Evolutionary conservation across 1,140 invertebrate species (phyloP).

Genomic region (Drosophila pseudoobscura): DNA sequence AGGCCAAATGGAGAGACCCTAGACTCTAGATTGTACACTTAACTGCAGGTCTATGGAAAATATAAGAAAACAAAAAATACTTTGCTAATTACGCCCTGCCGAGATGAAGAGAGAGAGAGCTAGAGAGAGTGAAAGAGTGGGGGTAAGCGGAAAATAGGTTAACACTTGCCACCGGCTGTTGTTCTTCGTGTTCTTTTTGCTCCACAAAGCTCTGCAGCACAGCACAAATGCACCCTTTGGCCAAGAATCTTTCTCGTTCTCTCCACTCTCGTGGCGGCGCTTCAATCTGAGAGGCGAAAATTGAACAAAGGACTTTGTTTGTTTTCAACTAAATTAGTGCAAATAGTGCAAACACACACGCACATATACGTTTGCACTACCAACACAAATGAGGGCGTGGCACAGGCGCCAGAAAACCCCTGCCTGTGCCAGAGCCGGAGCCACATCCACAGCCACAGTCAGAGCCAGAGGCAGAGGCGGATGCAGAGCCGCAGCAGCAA

Average conservation of each 20-base stretch:
- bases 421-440: constrained; percentile 31
- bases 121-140: constrained; percentile 11
- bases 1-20: constrained; percentile 1
- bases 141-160: constrained; percentile 59
- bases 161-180: constrained; percentile 62
- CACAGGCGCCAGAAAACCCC: constrained; percentile 33
- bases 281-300: constrained; percentile 75
- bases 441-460: constrained; percentile 4
- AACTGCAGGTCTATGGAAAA: constrained; percentile 48
- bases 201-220: constrained; percentile 28
- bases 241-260: constrained; percentile 36
- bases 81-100: constrained; percentile 69
- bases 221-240: constrained; percentile 45
- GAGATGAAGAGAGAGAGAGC: background rate
- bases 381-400: constrained; percentile 50
- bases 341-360: constrained; percentile 67
- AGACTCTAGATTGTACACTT: constrained; percentile 14
- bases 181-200: constrained; percentile 29
- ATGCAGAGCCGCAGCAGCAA: constrained; percentile 33
- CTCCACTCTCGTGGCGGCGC: constrained; percentile 9
- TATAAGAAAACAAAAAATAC: constrained; percentile 65
- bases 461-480: background rate
- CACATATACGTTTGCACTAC: constrained; percentile 31
- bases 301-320: constrained; percentile 81
- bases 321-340: constrained; percentile 83